Percentiles rank a stretch among this genome's conserved stretches.
Conservation (phyloP, 2,888 invertebrate species). For the Phalangium opilio region DNA sequence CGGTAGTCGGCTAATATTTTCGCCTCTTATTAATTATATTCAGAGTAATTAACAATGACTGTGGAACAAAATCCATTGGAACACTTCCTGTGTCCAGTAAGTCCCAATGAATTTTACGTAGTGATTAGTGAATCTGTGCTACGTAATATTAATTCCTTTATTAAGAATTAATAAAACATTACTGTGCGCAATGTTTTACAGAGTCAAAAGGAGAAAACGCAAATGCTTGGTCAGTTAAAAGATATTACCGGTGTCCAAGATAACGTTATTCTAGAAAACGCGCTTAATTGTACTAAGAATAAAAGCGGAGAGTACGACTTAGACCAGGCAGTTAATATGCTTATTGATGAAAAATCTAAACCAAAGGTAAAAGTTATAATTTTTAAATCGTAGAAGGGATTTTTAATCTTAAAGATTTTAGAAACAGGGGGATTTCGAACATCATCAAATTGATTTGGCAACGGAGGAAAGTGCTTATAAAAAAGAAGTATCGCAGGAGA, state of each 20-base stretch:
- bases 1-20: too few species aligned
- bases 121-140: too few species aligned
- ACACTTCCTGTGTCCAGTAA: conserved; percentile 14
- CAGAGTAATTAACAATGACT: conserved; percentile 13
- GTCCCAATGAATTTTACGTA: too few species aligned
- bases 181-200: neutral
- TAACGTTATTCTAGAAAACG: conserved; percentile 24
- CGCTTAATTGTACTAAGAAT: conserved; percentile 27
- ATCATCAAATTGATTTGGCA: conserved; percentile 18
- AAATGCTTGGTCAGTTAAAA: conserved; percentile 15
- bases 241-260: conserved; percentile 24
- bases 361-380: neutral
- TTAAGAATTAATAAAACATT: neutral
- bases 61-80: conserved; percentile 19
- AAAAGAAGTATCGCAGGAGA: neutral
- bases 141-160: too few species aligned
- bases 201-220: conserved; percentile 9
- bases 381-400: neutral
- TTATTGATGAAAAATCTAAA: conserved; percentile 22
- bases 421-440: conserved; percentile 4
- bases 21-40: too few species aligned
- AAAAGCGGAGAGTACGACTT: conserved; percentile 28
- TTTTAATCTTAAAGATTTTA: neutral
- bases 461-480: neutral
- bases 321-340: conserved; percentile 28